phyloP scores from a whole-genome alignment of 2,888 invertebrate genomes.

The Orchesellides sinensis region DNA sequence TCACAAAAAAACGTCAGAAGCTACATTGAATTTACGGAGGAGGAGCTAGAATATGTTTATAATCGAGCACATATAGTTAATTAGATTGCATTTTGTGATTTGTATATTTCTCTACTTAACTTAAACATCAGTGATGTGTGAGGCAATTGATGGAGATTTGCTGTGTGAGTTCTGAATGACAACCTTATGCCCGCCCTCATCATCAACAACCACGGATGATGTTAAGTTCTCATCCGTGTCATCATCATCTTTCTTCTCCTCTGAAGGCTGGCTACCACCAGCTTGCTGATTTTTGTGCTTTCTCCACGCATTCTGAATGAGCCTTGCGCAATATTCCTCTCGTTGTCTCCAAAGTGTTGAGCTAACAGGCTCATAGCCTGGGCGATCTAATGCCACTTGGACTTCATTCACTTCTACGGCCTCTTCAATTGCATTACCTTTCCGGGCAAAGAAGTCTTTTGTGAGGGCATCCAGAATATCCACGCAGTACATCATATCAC shows the following conservation, averaged over 20 bases:
- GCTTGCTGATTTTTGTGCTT: constrained; percentile 4
- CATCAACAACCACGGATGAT: constrained; percentile 67
- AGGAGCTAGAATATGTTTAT: neutral
- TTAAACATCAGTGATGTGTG: constrained; percentile 90
- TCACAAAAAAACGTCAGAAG: neutral
- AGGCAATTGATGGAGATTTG: constrained; percentile 90
- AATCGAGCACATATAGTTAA: too few relatives aligned
- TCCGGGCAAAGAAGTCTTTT: constrained; percentile 97
- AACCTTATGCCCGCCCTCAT: constrained; percentile 81
- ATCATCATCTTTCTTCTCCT: neutral
- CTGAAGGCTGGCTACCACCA: neutral
- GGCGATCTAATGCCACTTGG: constrained; percentile 88
- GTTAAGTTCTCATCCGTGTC: constrained; percentile 52
- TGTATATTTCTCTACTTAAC: neutral
- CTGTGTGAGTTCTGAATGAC: constrained; percentile 84
- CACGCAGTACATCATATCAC: constrained; percentile 90
- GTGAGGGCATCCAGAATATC: constrained; percentile 98
- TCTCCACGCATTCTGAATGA: constrained; percentile 22
- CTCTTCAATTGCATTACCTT: constrained; percentile 90
- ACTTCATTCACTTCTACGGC: constrained; percentile 92
- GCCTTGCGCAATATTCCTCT: constrained; percentile 94
- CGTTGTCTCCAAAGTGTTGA: constrained; percentile 95
- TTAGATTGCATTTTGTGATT: neutral
- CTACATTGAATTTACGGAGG: neutral
- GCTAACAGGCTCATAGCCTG: constrained; percentile 95